These are phyloP conservation scores for Elephantulus edwardii DNA, from an alignment of 2,113 vertebrate genomes.

Conservation along the genomic window DNA sequence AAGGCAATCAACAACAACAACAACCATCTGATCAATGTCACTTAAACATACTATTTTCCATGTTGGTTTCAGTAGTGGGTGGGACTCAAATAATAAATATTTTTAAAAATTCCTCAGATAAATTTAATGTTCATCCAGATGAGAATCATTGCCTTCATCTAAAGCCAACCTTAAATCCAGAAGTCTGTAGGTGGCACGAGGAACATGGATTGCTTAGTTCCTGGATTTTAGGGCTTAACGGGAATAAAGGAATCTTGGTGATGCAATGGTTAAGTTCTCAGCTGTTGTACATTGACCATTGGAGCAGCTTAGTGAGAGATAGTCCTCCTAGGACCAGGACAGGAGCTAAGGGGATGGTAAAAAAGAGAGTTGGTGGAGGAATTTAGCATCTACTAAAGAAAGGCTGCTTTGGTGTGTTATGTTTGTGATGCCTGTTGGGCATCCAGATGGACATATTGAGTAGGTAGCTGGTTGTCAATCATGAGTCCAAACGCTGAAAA, in stretches of 20 bases:
- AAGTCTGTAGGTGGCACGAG: background rate
- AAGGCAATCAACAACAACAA: too few species aligned
- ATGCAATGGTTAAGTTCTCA: too few species aligned
- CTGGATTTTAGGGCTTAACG: background rate
- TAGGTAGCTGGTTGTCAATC: background rate
- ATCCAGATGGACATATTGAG: background rate
- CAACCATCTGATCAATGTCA: background rate
- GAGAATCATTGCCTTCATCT: background rate
- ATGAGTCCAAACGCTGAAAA: background rate
- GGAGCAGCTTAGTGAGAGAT: too few species aligned
- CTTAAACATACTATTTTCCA: background rate
- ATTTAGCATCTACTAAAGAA: background rate
- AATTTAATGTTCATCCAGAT: background rate
- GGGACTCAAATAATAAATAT: too few species aligned
- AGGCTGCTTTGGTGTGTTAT: background rate
- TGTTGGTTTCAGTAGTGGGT: too few species aligned
- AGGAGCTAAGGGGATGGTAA: too few species aligned
- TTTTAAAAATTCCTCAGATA: background rate
- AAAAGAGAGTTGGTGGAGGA: background rate
- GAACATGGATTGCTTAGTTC: background rate
- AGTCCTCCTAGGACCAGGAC: rapidly evolving
- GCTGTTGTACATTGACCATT: background rate
- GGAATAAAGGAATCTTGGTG: too few species aligned
- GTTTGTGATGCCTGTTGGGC: background rate
- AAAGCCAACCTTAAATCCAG: background rate